phyloP scores from a whole-genome alignment of 2,113 vertebrate species.

The Proterorhinus semilunaris region DNA sequence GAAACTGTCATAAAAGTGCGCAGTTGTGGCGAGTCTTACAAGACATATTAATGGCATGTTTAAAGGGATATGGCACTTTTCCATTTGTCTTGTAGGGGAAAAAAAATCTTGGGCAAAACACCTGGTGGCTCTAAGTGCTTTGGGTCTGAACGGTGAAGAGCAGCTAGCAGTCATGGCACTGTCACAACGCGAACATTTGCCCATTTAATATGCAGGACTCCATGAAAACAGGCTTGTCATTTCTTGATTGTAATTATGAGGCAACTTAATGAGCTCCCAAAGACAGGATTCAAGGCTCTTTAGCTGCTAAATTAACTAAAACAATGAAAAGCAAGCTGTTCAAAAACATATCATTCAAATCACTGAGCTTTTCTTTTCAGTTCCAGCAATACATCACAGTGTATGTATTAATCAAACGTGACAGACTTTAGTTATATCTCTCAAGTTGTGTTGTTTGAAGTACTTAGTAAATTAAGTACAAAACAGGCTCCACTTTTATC shows the following conservation, averaged over 20 bases:
- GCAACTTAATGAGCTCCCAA: slow-evolving; percentile 42
- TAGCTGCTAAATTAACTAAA: slow-evolving; percentile 31
- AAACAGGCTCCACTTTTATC: no score
- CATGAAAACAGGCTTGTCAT: slow-evolving; percentile 31
- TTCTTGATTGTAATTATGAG: slow-evolving; percentile 42
- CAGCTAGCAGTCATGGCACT: slow-evolving; percentile 53
- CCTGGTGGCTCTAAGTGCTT: slow-evolving; percentile 68
- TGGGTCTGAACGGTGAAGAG: slow-evolving; percentile 59
- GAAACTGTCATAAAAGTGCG: slow-evolving; percentile 74
- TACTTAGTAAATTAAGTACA: background rate
- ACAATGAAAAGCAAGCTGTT: slow-evolving; percentile 32
- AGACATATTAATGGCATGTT: slow-evolving; percentile 70
- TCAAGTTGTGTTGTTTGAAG: background rate
- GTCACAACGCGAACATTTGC: slow-evolving; percentile 47
- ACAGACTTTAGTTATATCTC: background rate
- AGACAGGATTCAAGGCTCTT: slow-evolving; percentile 38
- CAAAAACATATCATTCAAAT: slow-evolving; percentile 47
- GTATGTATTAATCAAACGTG: background rate
- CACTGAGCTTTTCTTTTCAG: background rate
- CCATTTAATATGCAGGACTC: slow-evolving; percentile 43
- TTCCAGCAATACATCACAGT: background rate
- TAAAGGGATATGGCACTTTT: slow-evolving; percentile 71
- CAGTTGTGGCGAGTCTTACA: slow-evolving; percentile 58
- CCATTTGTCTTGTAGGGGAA: slow-evolving; percentile 75
- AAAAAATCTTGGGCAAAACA: slow-evolving; percentile 72